These are phyloP conservation scores for Smittia sp. DNA, from an alignment of 2,888 invertebrate species.

Conservation along the genomic window DNA sequence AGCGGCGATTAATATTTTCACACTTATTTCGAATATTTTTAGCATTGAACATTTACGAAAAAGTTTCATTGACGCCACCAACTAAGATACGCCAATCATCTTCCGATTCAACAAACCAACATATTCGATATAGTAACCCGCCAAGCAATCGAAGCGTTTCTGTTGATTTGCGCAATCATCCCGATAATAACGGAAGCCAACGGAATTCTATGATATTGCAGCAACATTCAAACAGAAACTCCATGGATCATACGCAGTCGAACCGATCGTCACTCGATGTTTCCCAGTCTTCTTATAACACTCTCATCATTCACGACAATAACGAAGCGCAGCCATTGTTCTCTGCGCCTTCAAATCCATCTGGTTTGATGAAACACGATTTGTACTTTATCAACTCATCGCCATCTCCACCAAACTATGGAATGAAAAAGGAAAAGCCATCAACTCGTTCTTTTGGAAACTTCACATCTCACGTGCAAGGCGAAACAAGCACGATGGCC, in stretches of 20 bases:
- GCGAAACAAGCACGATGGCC: conserved; percentile 51
- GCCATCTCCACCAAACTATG: conserved; percentile 39
- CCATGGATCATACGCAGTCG: conserved; percentile 59
- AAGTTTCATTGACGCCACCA: conserved; percentile 24
- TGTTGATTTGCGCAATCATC: conserved; percentile 20
- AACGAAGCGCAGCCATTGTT: conserved; percentile 32
- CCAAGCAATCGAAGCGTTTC: conserved; percentile 45
- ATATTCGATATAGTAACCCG: neutral
- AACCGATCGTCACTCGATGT: conserved; percentile 68
- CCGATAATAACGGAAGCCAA: conserved; percentile 23
- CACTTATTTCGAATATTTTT: neutral
- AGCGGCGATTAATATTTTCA: neutral
- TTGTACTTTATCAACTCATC: conserved; percentile 38
- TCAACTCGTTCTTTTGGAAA: conserved; percentile 31
- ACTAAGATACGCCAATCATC: neutral
- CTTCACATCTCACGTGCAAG: conserved; percentile 7
- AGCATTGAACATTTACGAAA: conserved; percentile 39
- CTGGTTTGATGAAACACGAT: conserved; percentile 26
- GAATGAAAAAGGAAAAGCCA: conserved; percentile 24
- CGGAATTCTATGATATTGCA: conserved; percentile 31
- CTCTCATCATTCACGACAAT: conserved; percentile 73
- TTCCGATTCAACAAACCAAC: neutral
- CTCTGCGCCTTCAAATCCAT: neutral
- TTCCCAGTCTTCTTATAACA: conserved; percentile 77
- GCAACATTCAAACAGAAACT: conserved; percentile 62